A percentile compares a stretch with the other conserved stretches of the same genome.
Conservation (phyloP, 1,140 invertebrate genomes). For the Sipha flava region DNA sequence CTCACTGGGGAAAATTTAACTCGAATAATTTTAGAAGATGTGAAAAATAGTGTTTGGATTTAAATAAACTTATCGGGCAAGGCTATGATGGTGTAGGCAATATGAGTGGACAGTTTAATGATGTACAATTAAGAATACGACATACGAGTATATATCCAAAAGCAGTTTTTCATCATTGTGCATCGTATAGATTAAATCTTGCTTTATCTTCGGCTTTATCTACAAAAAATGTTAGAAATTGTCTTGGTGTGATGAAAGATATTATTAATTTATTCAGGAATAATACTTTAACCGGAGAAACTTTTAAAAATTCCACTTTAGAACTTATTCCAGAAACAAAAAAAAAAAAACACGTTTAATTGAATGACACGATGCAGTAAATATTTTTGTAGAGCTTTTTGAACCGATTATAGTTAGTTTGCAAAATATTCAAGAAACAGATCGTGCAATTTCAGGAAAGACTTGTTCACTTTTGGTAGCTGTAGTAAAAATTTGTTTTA, state of each 20-base stretch:
- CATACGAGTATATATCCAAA: constrained; percentile 8
- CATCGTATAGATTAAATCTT: not conserved
- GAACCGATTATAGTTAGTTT: not conserved
- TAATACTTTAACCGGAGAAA: too few relatives aligned
- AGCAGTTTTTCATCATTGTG: constrained; percentile 30
- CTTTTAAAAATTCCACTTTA: not conserved
- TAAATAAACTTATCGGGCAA: too few relatives aligned
- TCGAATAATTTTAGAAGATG: not conserved
- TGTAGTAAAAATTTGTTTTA: not conserved
- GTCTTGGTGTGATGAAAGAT: not conserved
- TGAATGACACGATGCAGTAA: not conserved
- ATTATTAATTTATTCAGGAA: not conserved
- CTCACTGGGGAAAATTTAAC: not conserved
- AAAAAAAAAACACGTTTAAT: not conserved
- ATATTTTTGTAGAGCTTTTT: not conserved
- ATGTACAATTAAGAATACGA: not conserved
- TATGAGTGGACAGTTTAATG: constrained; percentile 10
- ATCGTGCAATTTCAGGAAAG: not conserved
- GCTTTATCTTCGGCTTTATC: not conserved
- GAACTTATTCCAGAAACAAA: not conserved
- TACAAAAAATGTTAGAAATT: not conserved
- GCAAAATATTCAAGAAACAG: not conserved
- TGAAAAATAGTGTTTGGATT: too few relatives aligned
- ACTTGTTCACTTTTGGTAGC: not conserved
- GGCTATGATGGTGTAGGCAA: not conserved